A percentile compares a stretch with the other conserved stretches of the same genome.
Evolutionary conservation across 2,888 invertebrate genomes (phyloP).

Genomic region (Drosophila leonis): DNA sequence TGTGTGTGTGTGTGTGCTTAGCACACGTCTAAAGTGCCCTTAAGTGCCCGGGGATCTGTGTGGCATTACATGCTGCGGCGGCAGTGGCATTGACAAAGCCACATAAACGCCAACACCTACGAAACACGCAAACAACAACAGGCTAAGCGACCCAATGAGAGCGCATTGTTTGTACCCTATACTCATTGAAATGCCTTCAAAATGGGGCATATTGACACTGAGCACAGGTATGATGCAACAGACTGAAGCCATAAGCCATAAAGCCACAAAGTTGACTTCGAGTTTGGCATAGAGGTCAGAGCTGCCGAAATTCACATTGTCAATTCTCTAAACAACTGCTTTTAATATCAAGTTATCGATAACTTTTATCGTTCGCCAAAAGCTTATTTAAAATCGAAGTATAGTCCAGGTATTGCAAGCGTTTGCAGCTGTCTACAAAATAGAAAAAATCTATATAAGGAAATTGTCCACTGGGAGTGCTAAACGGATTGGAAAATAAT

Average conservation of each 20-base stretch:
- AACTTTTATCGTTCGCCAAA: not conserved
- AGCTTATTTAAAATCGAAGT: not conserved
- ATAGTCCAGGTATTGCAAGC: not conserved
- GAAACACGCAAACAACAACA: constrained; percentile 76
- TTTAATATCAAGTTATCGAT: not conserved
- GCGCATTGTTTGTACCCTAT: constrained; percentile 21
- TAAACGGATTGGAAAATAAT: too few relatives aligned
- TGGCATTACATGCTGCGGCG: constrained; percentile 60
- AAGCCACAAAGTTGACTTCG: not conserved
- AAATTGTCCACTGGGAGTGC: not conserved
- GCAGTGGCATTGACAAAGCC: constrained; percentile 70
- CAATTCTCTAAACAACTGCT: not conserved
- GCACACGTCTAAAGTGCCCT: constrained; percentile 76
- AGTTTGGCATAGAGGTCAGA: not conserved
- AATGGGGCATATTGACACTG: not conserved
- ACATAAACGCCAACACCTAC: constrained; percentile 80
- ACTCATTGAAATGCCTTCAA: not conserved
- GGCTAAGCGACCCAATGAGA: not conserved
- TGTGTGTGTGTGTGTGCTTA: constrained; percentile 41
- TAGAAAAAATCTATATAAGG: too few relatives aligned
- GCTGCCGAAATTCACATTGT: fast-evolving
- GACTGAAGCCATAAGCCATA: not conserved
- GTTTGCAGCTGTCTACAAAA: too few relatives aligned
- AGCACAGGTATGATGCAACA: too few relatives aligned
- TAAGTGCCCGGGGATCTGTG: constrained; percentile 74